Evolutionary conservation across 2,888 invertebrate species (phyloP).

Genomic region (Mechanitis messenoides): DNA sequence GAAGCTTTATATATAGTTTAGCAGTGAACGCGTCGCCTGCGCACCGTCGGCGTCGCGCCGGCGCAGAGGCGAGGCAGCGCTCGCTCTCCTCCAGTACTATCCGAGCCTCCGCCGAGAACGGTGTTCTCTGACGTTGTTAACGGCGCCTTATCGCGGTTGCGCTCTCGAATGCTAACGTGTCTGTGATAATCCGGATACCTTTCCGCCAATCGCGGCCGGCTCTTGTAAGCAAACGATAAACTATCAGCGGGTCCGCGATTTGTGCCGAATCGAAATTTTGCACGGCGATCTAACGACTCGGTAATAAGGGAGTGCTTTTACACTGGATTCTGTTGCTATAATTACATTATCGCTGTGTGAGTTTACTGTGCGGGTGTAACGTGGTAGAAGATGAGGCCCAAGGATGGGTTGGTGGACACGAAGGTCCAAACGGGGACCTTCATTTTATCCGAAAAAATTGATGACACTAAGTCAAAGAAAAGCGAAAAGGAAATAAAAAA

Average conservation of each 20-base stretch:
- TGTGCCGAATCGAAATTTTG: constrained; percentile 54
- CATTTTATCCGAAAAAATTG: constrained; percentile 76
- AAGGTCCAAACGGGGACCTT: constrained; percentile 72
- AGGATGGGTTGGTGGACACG: constrained; percentile 66
- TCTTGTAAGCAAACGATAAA: constrained; percentile 49
- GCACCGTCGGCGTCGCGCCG: constrained; percentile 33
- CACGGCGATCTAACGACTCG: constrained; percentile 46
- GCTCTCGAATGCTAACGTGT: constrained; percentile 54
- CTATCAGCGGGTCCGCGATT: constrained; percentile 41
- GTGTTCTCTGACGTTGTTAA: constrained; percentile 38
- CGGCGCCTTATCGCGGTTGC: constrained; percentile 42
- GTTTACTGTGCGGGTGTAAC: constrained; percentile 33
- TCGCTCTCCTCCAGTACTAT: constrained; percentile 42
- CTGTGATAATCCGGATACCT: constrained; percentile 62
- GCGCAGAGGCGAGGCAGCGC: constrained; percentile 39
- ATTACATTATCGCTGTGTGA: constrained; percentile 50
- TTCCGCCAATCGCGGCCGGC: constrained; percentile 57
- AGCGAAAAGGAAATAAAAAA: constrained; percentile 72
- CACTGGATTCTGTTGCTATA: constrained; percentile 49
- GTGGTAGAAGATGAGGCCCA: constrained; percentile 60
- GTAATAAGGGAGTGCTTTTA: constrained; percentile 53
- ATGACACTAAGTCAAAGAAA: constrained; percentile 69
- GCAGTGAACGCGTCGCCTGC: constrained; percentile 45
- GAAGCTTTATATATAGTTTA: constrained; percentile 65
- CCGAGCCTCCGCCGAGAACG: constrained; percentile 48